Evolutionary conservation across 2,113 vertebrate species (phyloP).

Genomic region (Aythya baeri): DNA sequence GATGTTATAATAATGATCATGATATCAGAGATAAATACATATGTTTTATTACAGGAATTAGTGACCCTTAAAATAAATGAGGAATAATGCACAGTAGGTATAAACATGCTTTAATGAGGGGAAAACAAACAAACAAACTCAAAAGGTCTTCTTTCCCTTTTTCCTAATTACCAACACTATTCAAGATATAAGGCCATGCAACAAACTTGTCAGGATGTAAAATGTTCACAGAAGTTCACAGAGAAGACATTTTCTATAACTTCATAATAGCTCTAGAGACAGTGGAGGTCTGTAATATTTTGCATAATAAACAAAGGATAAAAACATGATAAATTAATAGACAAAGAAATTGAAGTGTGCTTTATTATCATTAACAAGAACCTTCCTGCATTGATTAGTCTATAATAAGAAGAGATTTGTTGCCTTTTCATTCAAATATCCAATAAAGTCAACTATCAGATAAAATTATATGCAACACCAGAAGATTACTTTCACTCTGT

Average conservation of each 20-base stretch:
- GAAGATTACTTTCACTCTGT: not conserved
- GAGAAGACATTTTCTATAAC: not conserved
- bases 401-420: not conserved
- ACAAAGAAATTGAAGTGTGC: not conserved
- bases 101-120: not conserved
- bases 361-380: not conserved
- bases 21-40: not conserved
- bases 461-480: not conserved
- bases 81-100: not conserved
- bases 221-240: not conserved
- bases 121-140: no score
- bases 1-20: not conserved
- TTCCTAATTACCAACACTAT: not conserved
- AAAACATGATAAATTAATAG: not conserved
- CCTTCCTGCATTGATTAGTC: not conserved
- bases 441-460: not conserved
- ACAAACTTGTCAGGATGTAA: not conserved
- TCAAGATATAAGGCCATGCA: not conserved
- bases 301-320: not conserved
- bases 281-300: not conserved
- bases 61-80: not conserved
- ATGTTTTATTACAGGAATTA: not conserved
- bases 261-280: not conserved
- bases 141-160: not conserved
- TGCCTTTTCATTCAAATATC: not conserved